Evolutionary conservation across 2,888 invertebrate species (phyloP), one percentile per base, ranked within the genome.

Genomic region (Xestia c-nigrum): DNA sequence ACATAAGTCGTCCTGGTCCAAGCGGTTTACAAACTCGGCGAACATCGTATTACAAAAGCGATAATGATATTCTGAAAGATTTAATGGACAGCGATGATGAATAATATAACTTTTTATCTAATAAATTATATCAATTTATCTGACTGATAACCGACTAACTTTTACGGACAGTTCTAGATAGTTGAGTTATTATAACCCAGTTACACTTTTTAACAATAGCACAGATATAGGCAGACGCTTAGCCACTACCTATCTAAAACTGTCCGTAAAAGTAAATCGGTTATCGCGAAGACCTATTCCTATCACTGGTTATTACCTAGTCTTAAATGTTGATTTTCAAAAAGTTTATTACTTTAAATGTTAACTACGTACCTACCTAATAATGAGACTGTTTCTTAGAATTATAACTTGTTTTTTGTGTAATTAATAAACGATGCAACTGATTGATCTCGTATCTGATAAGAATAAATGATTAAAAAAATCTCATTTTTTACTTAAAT

Each of bases 1-100:
- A 76, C 64, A 70, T 68, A 68, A 47, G 55, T 77, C 72, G 73
- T 69, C 77, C 69, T 77, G 73, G 77, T 73, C 73, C 77, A 73
- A 77, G 77, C 73, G 68, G 77, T 73, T 77, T 77, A 77, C 77
- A 77, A 77, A 77, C 77, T 73, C 77, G 77, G 73, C 77, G 72
- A 77, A 67, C 77, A 74, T 74, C 74, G 74, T 67, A 67, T 74
- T 74, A 74, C 67, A 74, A 74, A 74, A 74, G 3, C 67, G 74
- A 74, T 74, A 46, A 73, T 68, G 67, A 74, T 74, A 61, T 66
- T 66, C 73, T 73, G 73, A 73, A 74, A 74, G 67, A 59, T 74
- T 74, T 74, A 74, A 68, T 74, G 66, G 73, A 72, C 72, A 72
- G 72, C 55, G 65, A 73, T 73, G 73, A 67, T 73, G 66, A 66